phyloP scores from a whole-genome alignment of 2,888 invertebrate genomes.

The Agonopterix alstromeriana region DNA sequence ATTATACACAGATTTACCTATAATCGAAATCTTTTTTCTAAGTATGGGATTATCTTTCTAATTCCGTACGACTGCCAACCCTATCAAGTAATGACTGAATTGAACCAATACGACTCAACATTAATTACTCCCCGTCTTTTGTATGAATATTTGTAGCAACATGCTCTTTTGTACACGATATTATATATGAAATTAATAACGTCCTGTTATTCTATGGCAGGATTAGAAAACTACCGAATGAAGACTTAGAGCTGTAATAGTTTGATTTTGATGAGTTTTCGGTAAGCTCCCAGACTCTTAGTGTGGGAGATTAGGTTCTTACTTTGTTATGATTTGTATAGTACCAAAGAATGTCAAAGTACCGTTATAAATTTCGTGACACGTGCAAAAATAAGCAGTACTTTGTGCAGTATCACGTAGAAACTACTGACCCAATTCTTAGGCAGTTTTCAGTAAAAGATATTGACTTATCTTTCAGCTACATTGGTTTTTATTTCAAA shows the following conservation, averaged over 20 bases:
- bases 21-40: no score
- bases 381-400: no score
- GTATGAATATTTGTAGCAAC: slow-evolving; percentile 64
- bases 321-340: slow-evolving; percentile 2
- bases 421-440: no score
- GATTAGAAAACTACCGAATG: slow-evolving; percentile 54
- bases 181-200: slow-evolving; percentile 49
- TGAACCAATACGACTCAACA: slow-evolving; percentile 28
- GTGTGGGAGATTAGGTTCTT: slow-evolving; percentile 1
- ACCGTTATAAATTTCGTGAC: no score
- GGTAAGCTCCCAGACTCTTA: slow-evolving; percentile 21
- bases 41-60: no score
- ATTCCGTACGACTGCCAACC: no score
- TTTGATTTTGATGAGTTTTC: slow-evolving; percentile 47
- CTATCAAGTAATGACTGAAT: no score
- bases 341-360: not conserved
- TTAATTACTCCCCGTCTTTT: slow-evolving; percentile 66
- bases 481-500: no score
- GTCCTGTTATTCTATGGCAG: slow-evolving; percentile 23
- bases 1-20: no score
- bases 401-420: no score
- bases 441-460: no score
- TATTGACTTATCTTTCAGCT: no score
- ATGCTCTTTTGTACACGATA: slow-evolving; percentile 58
- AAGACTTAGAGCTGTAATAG: slow-evolving; percentile 39